Evolutionary conservation across 2,797 vertebrate genomes (phyloP).

Genomic region (Eremophila alpestris): DNA sequence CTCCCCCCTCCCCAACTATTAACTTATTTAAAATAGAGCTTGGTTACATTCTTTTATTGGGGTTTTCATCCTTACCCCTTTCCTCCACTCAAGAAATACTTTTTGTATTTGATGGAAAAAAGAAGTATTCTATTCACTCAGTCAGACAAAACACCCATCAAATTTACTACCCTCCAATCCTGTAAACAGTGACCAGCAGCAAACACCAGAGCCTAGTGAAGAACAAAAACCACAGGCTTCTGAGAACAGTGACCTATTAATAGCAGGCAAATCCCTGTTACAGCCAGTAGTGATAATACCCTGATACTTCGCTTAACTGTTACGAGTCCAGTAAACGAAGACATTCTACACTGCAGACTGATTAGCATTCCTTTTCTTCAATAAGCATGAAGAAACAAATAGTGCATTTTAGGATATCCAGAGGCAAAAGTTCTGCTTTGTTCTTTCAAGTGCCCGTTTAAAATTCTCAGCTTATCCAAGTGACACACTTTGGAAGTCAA

Average conservation of each 20-base stretch:
- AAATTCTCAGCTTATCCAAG: neutral
- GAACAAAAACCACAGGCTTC: slow-evolving; percentile 52
- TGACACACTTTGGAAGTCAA: neutral
- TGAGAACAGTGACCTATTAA: slow-evolving; percentile 71
- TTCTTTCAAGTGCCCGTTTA: neutral
- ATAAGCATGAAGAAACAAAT: slow-evolving; percentile 3
- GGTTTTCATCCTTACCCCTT: neutral
- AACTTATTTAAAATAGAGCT: neutral
- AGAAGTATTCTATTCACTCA: neutral
- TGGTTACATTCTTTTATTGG: neutral
- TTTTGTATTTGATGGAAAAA: neutral
- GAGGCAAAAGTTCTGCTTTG: neutral
- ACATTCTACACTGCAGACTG: neutral
- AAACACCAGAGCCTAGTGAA: slow-evolving; percentile 38
- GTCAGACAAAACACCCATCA: neutral
- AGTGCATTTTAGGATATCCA: neutral
- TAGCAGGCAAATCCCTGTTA: slow-evolving; percentile 74
- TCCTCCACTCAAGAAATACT: neutral
- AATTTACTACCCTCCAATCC: neutral
- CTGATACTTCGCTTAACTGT: slow-evolving; percentile 59
- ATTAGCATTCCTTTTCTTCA: neutral
- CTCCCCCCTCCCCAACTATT: neutral
- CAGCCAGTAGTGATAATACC: slow-evolving; percentile 66
- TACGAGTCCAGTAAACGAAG: slow-evolving; percentile 29
- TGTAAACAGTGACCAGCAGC: slow-evolving; percentile 64